Evolutionary conservation across 2,797 vertebrate species (phyloP), one percentile per base, ranked within the genome.

Genomic region (Galago senegalensis): DNA sequence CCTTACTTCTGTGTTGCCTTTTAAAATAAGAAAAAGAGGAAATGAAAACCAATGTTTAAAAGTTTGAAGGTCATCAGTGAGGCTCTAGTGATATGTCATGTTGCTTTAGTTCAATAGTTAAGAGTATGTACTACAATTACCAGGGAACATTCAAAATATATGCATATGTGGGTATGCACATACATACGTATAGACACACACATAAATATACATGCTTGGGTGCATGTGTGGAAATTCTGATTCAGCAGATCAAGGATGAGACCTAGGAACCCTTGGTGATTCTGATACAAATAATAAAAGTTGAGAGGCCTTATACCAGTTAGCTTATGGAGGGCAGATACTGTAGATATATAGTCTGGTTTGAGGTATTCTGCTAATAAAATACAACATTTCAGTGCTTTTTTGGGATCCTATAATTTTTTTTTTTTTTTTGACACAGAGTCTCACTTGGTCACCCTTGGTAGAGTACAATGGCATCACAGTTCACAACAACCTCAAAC

Each of bases 21-120:
- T 70, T 87, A 85, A 34, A 77, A 70, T 85, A 83, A 92, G 46
- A 43, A 91, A 77, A 87, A 87, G 34, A 73, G 40, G 85, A 89
- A 83, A 73, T 63, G 9, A 84, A 76, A 79, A 69, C 27, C 63
- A 53, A 63, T 46, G 29, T 82, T 96, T 37, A 10, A 79, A 76
- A 2, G 5, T 90, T 75, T 29, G 10, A 84, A 83, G 46, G 7
- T 84, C 43, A 7, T 58, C 31, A 46, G 43, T 91, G 81, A 25
- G 27, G 27, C 10, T 82, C 2, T 67, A 21, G 49, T 86, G 37
- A 5, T 46, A 25, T 79, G 34, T 79, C 67, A 67, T 25, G 31
- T 34, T 92, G 76, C 60, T 40, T 80, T 85, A 87, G 17, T 75
- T 10, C 31, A 58, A 7, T 63, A 61, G 58, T 60, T 75, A 58